Percentiles rank a stretch among this genome's conserved stretches.
phyloP scores from a whole-genome alignment of 1,140 invertebrate species.

The Euura lappo region DNA sequence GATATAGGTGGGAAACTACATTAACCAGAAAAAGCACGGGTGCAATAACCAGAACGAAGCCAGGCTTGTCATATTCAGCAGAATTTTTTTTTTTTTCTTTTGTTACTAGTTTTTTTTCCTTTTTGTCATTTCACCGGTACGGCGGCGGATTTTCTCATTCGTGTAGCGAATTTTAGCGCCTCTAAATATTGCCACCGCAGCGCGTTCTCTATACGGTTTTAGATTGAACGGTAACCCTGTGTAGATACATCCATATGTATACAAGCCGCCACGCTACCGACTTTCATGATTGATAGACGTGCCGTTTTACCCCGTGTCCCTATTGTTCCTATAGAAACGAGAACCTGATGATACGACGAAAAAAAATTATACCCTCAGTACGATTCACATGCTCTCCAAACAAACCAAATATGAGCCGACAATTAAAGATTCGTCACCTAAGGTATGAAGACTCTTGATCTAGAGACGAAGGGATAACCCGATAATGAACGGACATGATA shows the following conservation, averaged over 20 bases:
- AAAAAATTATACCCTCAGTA: too few species aligned
- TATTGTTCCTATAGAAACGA: too few species aligned
- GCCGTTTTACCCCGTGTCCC: neutral
- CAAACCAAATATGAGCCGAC: too few species aligned
- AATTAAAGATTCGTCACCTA: too few species aligned
- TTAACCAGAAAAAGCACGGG: neutral
- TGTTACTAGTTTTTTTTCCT: neutral
- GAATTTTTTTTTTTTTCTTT: neutral
- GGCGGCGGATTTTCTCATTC: neutral
- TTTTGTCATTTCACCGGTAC: neutral
- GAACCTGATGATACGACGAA: too few species aligned
- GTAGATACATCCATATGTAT: neutral
- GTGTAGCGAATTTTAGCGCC: constrained; percentile 4
- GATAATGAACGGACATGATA: neutral
- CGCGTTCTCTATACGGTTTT: neutral
- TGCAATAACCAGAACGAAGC: constrained; percentile 5
- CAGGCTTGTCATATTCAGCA: neutral
- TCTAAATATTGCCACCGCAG: neutral
- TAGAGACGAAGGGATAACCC: neutral
- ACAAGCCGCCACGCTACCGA: neutral
- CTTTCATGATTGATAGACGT: neutral
- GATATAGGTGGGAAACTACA: neutral
- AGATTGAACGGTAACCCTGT: neutral
- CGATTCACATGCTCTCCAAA: too few species aligned
- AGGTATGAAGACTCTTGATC: neutral